A percentile compares a stretch with the other conserved stretches of the same genome.
These are phyloP conservation scores for Halictus quadricinctus DNA, from an alignment of 2,888 invertebrate species.

Conservation along the genomic window DNA sequence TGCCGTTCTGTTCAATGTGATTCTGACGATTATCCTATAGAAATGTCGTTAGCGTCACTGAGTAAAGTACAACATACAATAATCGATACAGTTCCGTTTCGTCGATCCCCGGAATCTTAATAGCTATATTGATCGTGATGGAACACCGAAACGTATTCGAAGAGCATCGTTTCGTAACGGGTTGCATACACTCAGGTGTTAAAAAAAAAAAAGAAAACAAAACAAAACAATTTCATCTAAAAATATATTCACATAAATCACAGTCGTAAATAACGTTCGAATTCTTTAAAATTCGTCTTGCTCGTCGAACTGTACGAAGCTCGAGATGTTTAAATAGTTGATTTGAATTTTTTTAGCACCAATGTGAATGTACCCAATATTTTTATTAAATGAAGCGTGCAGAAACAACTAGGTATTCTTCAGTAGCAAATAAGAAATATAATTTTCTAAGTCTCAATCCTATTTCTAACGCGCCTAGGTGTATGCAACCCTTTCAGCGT, in stretches of 20 bases:
- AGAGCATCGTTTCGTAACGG: conserved; percentile 28
- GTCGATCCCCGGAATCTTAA: conserved; percentile 41
- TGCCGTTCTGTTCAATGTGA: conserved; percentile 3
- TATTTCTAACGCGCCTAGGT: background rate
- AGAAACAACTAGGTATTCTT: background rate
- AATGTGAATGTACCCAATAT: background rate
- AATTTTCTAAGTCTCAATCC: background rate
- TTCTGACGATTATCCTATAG: conserved; percentile 51
- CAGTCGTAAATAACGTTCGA: background rate
- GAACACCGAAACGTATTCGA: conserved; percentile 51
- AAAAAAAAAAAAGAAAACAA: background rate
- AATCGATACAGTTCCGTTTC: conserved; percentile 45
- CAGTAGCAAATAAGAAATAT: background rate
- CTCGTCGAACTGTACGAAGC: background rate
- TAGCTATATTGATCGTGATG: conserved; percentile 39
- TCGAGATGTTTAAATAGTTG: background rate
- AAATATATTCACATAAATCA: background rate
- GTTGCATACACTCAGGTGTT: background rate
- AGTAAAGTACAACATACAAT: conserved; percentile 58
- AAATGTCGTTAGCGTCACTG: conserved; percentile 59
- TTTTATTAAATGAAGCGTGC: background rate
- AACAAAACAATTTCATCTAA: background rate
- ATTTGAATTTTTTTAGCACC: background rate
- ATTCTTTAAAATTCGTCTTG: background rate
- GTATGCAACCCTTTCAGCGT: conserved; percentile 18